Evolutionary conservation across 1,140 invertebrate genomes (phyloP), one percentile per base, ranked within the genome.

Genomic region (Plodia interpunctella): DNA sequence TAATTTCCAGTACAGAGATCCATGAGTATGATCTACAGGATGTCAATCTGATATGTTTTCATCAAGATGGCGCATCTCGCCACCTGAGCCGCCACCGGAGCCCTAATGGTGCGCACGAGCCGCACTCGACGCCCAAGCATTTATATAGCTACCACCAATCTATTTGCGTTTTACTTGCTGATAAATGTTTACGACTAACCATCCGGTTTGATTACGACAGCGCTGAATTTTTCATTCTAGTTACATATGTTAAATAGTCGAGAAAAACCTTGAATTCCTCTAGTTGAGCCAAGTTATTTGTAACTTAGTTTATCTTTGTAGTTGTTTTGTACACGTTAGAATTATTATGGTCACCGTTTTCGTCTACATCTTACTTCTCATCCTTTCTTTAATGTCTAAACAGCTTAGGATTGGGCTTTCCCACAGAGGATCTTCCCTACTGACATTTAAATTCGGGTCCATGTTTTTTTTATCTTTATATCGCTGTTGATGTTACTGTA

Each of bases 21-120:
- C 3, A 6, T 6, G 6, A 15, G 13, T 15, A 17, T 15, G 38
- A 44, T 15, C 38, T 44, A 49, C 61, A 67, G 68, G 65, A 70
- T 70, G 66, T 62, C 60, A 66, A 30, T 50, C 50, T 19, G 25
- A 50, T 19, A 49, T 9, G 20, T 18, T 13, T 51, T 25, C 55
- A 66, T 63, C 38, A 44, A 17, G 28, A 65, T 60, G 11, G 25
- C 54, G 59, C 60, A 70, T 67, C 68, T 66, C 56, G 57, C 57
- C 72, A 74, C 59, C 53, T 52, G 74, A 76, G 58, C 70, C 71
- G 66, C 66, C 65, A 74, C 62, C 32, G 52, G 72, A 76, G 57
- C 58, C 67, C 59, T 78, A 62, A 68, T 60, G 38, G 56, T 38
- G 66, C 65, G 68, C 76, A 70, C 77, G 73, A 69, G 73, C 69